Percentiles rank a stretch among this genome's conserved stretches.
Evolutionary conservation across 1,140 invertebrate genomes (phyloP).

Genomic region (Drosophila miranda): DNA sequence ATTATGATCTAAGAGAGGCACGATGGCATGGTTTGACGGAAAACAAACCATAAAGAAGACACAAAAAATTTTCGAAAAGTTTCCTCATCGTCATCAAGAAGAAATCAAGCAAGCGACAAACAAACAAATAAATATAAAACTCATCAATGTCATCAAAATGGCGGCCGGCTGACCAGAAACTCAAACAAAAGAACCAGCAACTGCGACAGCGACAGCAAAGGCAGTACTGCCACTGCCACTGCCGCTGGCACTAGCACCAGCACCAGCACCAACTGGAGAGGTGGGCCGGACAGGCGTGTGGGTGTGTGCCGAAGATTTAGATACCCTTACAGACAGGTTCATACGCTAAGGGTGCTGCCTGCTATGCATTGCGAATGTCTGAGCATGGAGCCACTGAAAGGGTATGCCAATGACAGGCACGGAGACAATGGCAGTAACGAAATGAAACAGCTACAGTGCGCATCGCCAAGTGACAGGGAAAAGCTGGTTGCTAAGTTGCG

Average conservation of each 20-base stretch:
- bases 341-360: no score
- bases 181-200: conserved; percentile 23
- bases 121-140: conserved; percentile 73
- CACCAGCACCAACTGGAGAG: conserved; percentile 45
- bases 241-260: no score
- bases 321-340: no score
- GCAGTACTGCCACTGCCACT: no score
- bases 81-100: conserved; percentile 60
- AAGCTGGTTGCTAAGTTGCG: conserved; percentile 38
- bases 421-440: conserved; percentile 49
- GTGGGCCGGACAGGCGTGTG: not conserved
- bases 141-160: conserved; percentile 73
- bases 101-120: conserved; percentile 61
- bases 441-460: conserved; percentile 62
- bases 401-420: no score
- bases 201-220: not conserved
- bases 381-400: no score
- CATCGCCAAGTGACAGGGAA: conserved; percentile 58
- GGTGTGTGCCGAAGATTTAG: no score
- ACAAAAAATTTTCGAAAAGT: conserved; percentile 42
- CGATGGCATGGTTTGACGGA: conserved; percentile 24
- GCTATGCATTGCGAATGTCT: no score
- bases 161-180: conserved; percentile 39
- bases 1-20: conserved; percentile 64
- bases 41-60: conserved; percentile 46